phyloP scores from a whole-genome alignment of 2,888 invertebrate species.

The Yponomeuta evonymella region DNA sequence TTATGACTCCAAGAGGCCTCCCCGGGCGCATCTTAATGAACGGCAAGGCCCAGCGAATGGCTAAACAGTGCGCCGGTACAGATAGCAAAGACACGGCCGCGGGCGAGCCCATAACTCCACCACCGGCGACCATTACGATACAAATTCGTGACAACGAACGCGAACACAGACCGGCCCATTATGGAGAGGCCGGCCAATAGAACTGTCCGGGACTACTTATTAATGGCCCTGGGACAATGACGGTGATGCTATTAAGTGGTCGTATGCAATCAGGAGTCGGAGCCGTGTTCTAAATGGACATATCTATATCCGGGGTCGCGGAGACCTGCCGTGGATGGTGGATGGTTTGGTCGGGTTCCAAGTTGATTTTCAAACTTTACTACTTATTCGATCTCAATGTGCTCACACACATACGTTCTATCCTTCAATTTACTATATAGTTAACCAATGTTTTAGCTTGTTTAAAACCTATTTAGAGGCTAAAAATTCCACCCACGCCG shows the following conservation, averaged over 20 bases:
- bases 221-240: conserved; percentile 67
- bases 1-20: too few relatives aligned
- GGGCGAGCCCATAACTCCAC: conserved; percentile 26
- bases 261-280: conserved; percentile 33
- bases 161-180: conserved; percentile 47
- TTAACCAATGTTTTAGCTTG: too few relatives aligned
- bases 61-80: not conserved
- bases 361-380: too few relatives aligned
- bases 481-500: too few relatives aligned
- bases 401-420: too few relatives aligned
- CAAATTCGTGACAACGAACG: conserved; percentile 63
- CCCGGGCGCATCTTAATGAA: not conserved
- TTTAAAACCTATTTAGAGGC: too few relatives aligned
- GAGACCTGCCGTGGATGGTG: not conserved
- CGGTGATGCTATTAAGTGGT: conserved; percentile 63
- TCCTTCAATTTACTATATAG: too few relatives aligned
- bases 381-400: too few relatives aligned
- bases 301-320: conserved; percentile 4
- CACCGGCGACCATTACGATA: conserved; percentile 34
- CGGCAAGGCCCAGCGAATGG: not conserved
- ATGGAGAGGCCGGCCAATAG: conserved; percentile 58
- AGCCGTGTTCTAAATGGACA: not conserved
- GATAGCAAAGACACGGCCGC: conserved; percentile 29
- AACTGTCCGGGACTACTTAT: conserved; percentile 62
- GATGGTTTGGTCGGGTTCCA: not conserved